A percentile compares a stretch with the other conserved stretches of the same genome.
Evolutionary conservation across 2,113 vertebrate species (phyloP).

Genomic region (Laticauda laticaudata): DNA sequence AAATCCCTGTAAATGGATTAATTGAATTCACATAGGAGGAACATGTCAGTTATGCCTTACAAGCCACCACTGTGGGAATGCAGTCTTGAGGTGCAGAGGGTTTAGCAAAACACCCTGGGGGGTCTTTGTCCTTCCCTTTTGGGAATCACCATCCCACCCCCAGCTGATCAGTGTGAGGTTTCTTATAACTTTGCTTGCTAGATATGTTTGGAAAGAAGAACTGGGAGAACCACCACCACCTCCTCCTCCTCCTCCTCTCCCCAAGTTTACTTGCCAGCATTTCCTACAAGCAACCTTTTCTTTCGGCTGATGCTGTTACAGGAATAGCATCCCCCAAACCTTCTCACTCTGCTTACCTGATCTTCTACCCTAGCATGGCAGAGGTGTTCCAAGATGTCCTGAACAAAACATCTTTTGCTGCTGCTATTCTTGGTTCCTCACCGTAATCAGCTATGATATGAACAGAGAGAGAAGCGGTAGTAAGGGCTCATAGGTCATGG

Average conservation of each 20-base stretch:
- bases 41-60: not conserved
- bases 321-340: not conserved
- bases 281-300: not conserved
- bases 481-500: not conserved
- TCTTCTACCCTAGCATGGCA: not conserved
- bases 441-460: rapidly evolving
- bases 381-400: not conserved
- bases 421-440: conserved; percentile 30
- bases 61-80: not conserved
- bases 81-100: not conserved
- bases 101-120: not conserved
- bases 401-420: conserved; percentile 42
- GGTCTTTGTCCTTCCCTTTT: not conserved
- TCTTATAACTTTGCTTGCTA: not conserved
- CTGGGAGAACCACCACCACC: not conserved
- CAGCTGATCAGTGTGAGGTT: not conserved
- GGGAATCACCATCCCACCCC: not conserved
- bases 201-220: conserved; percentile 29
- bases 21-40: not conserved
- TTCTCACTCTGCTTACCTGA: not conserved
- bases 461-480: not conserved
- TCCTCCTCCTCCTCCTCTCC: not conserved
- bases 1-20: not conserved
- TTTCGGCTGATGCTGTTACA: not conserved
- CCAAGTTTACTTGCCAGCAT: not conserved